Percentiles rank a stretch among this genome's conserved stretches.
These are phyloP conservation scores for Melanerpes formicivorus DNA, from an alignment of 2,113 vertebrate genomes.

Conservation along the genomic window DNA sequence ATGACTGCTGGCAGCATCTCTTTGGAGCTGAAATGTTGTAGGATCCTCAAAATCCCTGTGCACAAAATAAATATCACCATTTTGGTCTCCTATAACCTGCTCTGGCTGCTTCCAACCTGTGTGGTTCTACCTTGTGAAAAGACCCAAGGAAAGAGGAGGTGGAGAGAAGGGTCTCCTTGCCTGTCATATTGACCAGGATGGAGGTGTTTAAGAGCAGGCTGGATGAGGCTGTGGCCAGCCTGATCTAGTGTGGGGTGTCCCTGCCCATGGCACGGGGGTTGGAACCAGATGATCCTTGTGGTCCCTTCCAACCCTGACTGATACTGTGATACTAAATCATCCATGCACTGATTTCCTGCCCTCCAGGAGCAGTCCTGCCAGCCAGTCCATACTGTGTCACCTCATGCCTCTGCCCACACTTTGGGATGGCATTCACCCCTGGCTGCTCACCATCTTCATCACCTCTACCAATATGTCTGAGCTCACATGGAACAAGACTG, in stretches of 20 bases:
- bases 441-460: background rate
- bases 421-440: background rate
- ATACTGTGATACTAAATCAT: too few relatives aligned
- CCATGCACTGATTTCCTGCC: rapidly evolving
- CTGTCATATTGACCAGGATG: rapidly evolving
- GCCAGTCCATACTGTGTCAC: background rate
- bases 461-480: rapidly evolving
- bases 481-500: rapidly evolving
- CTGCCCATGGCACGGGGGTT: too few relatives aligned
- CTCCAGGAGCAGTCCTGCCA: background rate
- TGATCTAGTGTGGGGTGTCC: too few relatives aligned
- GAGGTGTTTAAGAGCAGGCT: too few relatives aligned
- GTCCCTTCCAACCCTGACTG: too few relatives aligned
- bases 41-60: background rate
- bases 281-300: too few relatives aligned
- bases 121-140: background rate
- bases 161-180: background rate
- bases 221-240: too few relatives aligned
- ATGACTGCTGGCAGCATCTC: rapidly evolving
- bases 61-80: rapidly evolving
- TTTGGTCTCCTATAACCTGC: background rate
- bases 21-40: background rate
- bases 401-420: rapidly evolving
- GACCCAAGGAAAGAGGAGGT: background rate
- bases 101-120: rapidly evolving